phyloP scores from a whole-genome alignment of 2,888 invertebrate species.

The Drosophila leonis region DNA sequence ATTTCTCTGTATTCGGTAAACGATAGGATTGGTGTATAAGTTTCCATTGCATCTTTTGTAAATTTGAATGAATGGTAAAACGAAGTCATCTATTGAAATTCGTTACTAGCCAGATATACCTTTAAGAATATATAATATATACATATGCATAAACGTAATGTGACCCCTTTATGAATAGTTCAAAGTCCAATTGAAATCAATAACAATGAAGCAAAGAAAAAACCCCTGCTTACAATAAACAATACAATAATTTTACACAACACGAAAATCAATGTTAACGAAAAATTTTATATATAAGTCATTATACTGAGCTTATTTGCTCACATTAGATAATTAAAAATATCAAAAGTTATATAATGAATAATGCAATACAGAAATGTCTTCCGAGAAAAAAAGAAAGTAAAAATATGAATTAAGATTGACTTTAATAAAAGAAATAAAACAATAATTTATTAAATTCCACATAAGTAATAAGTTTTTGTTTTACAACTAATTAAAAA shows the following conservation, averaged over 20 bases:
- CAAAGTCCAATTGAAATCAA: constrained; percentile 49
- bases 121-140: constrained; percentile 12
- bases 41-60: background rate
- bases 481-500: background rate
- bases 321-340: constrained; percentile 56
- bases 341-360: constrained; percentile 54
- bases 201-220: constrained; percentile 40
- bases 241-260: constrained; percentile 59
- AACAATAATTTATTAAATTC: constrained; percentile 31
- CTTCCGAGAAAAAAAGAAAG: constrained; percentile 55
- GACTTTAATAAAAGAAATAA: constrained; percentile 34
- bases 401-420: constrained; percentile 43
- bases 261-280: constrained; percentile 57
- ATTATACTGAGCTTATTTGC: constrained; percentile 65
- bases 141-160: constrained; percentile 20
- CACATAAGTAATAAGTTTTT: constrained; percentile 12
- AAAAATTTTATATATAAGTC: constrained; percentile 50
- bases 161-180: constrained; percentile 43
- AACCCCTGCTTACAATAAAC: constrained; percentile 33
- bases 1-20: background rate
- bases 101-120: constrained; percentile 11
- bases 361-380: constrained; percentile 70
- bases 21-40: too few species aligned
- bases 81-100: background rate
- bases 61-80: constrained; percentile 6